Conservation (phyloP, 2,113 vertebrate species). For the Gambusia affinis region DNA sequence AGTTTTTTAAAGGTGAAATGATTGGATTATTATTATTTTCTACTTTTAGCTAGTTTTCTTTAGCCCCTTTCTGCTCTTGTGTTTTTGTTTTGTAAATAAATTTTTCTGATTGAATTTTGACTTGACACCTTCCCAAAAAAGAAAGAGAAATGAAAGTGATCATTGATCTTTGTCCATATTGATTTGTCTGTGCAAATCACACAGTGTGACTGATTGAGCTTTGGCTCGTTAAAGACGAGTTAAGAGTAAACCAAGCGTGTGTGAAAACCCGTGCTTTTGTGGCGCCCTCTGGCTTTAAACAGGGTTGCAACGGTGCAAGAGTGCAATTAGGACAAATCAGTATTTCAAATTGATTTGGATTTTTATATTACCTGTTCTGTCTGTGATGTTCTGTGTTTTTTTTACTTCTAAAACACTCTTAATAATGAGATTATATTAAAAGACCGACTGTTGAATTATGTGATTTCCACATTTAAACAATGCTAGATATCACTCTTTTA, state of each 20-base stretch:
- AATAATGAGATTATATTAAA: not conserved
- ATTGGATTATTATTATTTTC: not conserved
- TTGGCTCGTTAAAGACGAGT: slow-evolving; percentile 1
- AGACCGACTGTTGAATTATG: too few species aligned
- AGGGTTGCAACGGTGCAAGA: not conserved
- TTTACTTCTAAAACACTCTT: not conserved
- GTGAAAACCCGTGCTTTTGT: slow-evolving; percentile 22
- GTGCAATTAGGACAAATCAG: rapidly evolving
- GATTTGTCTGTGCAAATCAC: slow-evolving; percentile 72
- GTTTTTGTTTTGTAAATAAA: not conserved
- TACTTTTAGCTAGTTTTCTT: not conserved
- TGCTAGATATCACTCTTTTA: not conserved
- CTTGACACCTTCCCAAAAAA: slow-evolving; percentile 58
- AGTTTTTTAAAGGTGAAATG: not conserved
- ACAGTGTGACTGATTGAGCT: slow-evolving; percentile 49
- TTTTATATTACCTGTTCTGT: not conserved
- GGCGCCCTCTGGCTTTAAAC: slow-evolving; percentile 56
- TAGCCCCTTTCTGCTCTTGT: not conserved
- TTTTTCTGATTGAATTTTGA: slow-evolving; percentile 78
- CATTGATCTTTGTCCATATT: slow-evolving; percentile 71
- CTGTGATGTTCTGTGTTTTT: not conserved
- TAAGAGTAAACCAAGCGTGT: slow-evolving; percentile 22
- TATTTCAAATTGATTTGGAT: not conserved
- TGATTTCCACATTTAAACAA: not conserved
- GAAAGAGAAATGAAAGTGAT: slow-evolving; percentile 71